A percentile compares a stretch with the other conserved stretches of the same genome.
phyloP scores from a whole-genome alignment of 2,113 vertebrate species.

The Saguinus imperator region DNA sequence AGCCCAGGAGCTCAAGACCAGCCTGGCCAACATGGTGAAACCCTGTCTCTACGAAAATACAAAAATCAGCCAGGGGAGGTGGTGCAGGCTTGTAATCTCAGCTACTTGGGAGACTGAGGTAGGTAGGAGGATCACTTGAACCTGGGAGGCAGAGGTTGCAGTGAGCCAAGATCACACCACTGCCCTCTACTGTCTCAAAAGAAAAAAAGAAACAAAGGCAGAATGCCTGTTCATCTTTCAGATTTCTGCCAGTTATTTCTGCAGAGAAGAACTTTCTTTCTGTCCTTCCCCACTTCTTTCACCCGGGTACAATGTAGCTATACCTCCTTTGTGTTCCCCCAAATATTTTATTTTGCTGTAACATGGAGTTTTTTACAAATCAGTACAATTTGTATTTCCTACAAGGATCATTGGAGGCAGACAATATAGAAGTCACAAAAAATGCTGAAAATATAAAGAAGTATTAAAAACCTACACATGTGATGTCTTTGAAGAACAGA shows the following conservation, averaged over 20 bases:
- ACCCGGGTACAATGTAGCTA: background rate
- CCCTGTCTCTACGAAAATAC: too few relatives aligned
- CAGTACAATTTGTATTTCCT: background rate
- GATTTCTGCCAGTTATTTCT: background rate
- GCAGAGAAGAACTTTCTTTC: background rate
- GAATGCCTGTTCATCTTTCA: background rate
- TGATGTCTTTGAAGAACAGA: background rate
- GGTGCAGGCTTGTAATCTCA: too few relatives aligned
- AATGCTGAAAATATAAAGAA: background rate
- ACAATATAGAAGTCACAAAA: background rate
- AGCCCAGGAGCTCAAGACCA: too few relatives aligned
- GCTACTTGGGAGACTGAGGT: too few relatives aligned
- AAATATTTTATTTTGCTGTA: background rate
- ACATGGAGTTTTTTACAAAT: background rate
- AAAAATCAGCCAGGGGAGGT: too few relatives aligned
- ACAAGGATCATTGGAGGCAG: background rate
- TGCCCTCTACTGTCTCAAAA: too few relatives aligned
- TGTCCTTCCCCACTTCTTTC: background rate
- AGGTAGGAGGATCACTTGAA: too few relatives aligned
- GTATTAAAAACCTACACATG: background rate
- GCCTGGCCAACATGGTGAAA: too few relatives aligned
- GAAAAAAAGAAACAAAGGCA: background rate
- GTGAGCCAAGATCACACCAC: too few relatives aligned
- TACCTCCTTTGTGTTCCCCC: background rate
- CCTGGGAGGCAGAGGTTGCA: too few relatives aligned